Evolutionary conservation across 2,888 invertebrate species (phyloP).

Genomic region (Trachelus troglodyta): DNA sequence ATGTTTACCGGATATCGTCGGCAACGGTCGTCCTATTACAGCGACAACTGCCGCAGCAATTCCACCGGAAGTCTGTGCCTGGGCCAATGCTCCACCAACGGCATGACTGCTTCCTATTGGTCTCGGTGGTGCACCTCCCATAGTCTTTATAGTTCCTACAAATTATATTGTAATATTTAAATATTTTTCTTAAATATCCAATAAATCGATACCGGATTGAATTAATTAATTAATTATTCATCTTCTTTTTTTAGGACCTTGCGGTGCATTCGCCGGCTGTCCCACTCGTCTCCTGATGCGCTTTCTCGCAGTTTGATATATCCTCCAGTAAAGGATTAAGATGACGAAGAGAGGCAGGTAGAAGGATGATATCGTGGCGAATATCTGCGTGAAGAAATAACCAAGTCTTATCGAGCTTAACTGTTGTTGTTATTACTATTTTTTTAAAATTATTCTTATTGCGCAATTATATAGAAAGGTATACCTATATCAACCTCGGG

Average conservation of each 20-base stretch:
- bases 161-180: constrained; percentile 13
- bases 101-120: constrained; percentile 62
- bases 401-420: neutral
- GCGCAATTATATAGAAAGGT: neutral
- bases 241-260: constrained; percentile 30
- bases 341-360: constrained; percentile 90
- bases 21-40: constrained; percentile 77
- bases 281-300: constrained; percentile 80
- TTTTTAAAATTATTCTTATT: too few species aligned
- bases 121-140: constrained; percentile 47
- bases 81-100: constrained; percentile 73
- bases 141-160: constrained; percentile 44
- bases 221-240: neutral
- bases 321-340: constrained; percentile 90
- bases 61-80: constrained; percentile 78
- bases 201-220: neutral
- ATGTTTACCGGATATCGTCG: constrained; percentile 70
- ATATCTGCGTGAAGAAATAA: constrained; percentile 72
- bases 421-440: neutral
- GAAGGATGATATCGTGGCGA: constrained; percentile 91
- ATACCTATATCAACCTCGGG: neutral
- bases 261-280: constrained; percentile 49
- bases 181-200: neutral
- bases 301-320: constrained; percentile 88
- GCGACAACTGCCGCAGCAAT: constrained; percentile 79